Evolutionary conservation across 2,113 vertebrate species (phyloP), one percentile per base, ranked within the genome.

Genomic region (Dissostichus mawsoni): DNA sequence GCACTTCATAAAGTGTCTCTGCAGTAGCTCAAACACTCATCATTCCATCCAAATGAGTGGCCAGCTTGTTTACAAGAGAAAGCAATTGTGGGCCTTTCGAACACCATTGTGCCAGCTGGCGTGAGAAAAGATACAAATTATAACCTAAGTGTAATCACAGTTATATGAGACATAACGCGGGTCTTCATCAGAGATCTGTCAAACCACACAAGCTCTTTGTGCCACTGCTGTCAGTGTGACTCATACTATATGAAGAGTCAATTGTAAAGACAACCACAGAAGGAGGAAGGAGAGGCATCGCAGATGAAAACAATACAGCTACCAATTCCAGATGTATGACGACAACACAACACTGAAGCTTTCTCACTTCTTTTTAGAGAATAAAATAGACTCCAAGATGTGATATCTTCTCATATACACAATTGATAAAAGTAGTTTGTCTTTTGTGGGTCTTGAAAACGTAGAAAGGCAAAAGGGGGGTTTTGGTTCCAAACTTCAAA

Each of bases 21-120:
- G 17, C 50, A 6, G 44, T 18, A 36, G 51, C 52, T 70, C 48
- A 76, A 57, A 78, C 76, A 76, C 56, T 68, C 72, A 87, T 61
- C 20, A 41, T 74, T 57, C 48, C 52, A 5, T 66, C 72, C 48
- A 53, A 83, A 76, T 76, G 17, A 72, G 53, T 25, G 58, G 66
- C 68, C 52, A 41, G 33, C n/a, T 75, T 90, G 81, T 87, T 79
- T 87, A 87, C 56, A 66, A 61, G 47, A 85, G 66, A 48, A 69
- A 66, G 73, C n/a, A 23, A 75, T 85, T 86, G 76, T 64, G 66
- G 80, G 16, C 41, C 51, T 62, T 44, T 72, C 12, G 5, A 14
- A 50, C 12, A 9, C 73, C 41, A 69, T 69, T 78, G 67, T 73
- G 77, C 73, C 63, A 56, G 33, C 47, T 52, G 69, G 63, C 55